Percentiles rank a stretch among this genome's conserved stretches.
phyloP scores from a whole-genome alignment of 2,888 invertebrate genomes.

The Sphaeridia pumilis region DNA sequence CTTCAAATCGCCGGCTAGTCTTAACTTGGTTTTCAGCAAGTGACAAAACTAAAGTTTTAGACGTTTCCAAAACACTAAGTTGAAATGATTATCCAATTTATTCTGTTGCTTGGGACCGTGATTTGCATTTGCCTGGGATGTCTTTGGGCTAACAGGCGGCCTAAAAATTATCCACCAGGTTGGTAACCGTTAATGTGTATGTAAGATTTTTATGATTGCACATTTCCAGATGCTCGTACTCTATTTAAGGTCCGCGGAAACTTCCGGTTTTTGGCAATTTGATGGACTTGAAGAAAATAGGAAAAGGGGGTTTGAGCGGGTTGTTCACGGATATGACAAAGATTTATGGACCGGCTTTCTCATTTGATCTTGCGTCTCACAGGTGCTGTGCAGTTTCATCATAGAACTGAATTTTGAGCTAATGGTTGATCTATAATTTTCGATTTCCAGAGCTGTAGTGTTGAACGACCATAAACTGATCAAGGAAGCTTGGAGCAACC shows the following conservation, averaged over 20 bases:
- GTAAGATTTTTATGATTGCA: not conserved
- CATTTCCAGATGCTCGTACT: not conserved
- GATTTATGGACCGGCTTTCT: constrained; percentile 5
- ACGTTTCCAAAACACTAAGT: no score
- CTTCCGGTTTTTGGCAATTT: constrained; percentile 6
- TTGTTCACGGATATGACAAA: constrained; percentile 1
- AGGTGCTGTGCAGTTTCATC: not conserved
- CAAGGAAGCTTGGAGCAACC: constrained; percentile 18
- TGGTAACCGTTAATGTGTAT: not conserved
- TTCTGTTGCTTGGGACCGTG: not conserved
- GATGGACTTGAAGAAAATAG: not conserved
- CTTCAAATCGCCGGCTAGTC: no score
- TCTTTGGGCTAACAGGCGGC: not conserved
- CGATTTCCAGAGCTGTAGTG: constrained; percentile 3
- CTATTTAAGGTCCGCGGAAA: constrained; percentile 1
- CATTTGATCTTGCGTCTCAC: constrained; percentile 4
- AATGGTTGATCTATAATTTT: not conserved
- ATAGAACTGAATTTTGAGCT: not conserved
- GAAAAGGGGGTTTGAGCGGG: not conserved
- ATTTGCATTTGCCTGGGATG: not conserved
- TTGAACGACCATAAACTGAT: constrained; percentile 19
- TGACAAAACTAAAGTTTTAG: no score
- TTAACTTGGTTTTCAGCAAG: no score
- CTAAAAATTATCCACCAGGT: constrained; percentile 5
- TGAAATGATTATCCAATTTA: not conserved